A percentile compares a stretch with the other conserved stretches of the same genome.
Evolutionary conservation across 2,888 invertebrate species (phyloP).

Genomic region (Pachycephus smyrnensis): DNA sequence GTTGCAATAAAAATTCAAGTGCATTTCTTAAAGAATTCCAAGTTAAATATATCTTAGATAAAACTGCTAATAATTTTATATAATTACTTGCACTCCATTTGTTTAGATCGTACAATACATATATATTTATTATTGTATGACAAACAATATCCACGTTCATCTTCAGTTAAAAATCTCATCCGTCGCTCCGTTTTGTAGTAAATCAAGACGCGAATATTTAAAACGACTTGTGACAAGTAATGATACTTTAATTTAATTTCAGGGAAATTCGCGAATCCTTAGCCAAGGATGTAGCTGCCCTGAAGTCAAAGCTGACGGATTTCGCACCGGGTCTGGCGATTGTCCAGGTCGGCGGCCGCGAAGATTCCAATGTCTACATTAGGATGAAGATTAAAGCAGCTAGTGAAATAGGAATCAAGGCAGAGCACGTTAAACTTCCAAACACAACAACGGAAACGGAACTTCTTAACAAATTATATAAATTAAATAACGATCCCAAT

Average conservation of each 20-base stretch:
- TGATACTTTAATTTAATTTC: conserved; percentile 35
- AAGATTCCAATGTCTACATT: conserved; percentile 99
- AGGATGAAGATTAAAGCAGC: conserved; percentile 95
- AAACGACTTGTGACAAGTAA: background rate
- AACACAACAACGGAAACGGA: conserved; percentile 84
- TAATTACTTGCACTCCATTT: background rate
- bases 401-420: conserved; percentile 87
- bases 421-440: conserved; percentile 84
- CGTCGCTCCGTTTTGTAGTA: background rate
- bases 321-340: conserved; percentile 88
- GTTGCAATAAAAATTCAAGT: background rate
- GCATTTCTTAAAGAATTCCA: background rate
- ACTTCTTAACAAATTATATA: conserved; percentile 77
- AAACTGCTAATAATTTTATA: background rate
- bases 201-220: conserved; percentile 19
- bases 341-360: conserved; percentile 95
- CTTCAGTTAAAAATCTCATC: too few species aligned
- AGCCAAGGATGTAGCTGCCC: conserved; percentile 73
- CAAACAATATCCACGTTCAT: background rate
- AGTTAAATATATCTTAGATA: background rate
- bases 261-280: conserved; percentile 82
- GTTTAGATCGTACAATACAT: background rate
- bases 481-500: conserved; percentile 83
- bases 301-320: conserved; percentile 71
- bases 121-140: background rate